A percentile compares a stretch with the other conserved stretches of the same genome.
Evolutionary conservation across 2,888 invertebrate species (phyloP).

Genomic region (Tiliacea citrago): DNA sequence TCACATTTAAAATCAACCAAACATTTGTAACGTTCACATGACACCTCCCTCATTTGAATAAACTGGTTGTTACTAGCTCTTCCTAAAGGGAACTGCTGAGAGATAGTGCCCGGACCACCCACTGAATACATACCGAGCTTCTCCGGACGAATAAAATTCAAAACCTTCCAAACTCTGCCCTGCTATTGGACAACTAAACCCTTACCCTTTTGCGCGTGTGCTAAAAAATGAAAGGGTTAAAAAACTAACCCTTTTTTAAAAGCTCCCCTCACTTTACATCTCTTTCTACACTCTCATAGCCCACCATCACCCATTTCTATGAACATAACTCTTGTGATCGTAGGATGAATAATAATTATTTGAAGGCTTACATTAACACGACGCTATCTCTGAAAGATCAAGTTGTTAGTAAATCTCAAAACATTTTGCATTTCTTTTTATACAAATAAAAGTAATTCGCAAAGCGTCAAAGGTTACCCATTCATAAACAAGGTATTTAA

Average conservation of each 20-base stretch:
- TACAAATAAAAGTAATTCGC: not conserved
- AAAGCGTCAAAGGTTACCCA: slow-evolving; percentile 8
- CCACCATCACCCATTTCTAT: slow-evolving; percentile 17
- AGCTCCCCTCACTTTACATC: slow-evolving; percentile 73
- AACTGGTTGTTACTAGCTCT: slow-evolving; percentile 76
- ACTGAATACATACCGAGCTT: slow-evolving; percentile 70
- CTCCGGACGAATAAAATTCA: slow-evolving; percentile 84
- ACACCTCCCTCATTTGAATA: slow-evolving; percentile 65
- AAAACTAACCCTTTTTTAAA: slow-evolving; percentile 85
- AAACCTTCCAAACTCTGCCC: slow-evolving; percentile 78
- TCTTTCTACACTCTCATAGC: slow-evolving; percentile 59
- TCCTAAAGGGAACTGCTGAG: slow-evolving; percentile 77
- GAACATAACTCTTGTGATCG: not conserved
- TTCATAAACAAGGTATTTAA: not conserved
- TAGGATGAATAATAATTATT: not conserved
- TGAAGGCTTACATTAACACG: not conserved
- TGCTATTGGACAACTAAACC: slow-evolving; percentile 85
- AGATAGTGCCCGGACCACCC: slow-evolving; percentile 70
- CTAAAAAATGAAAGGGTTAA: slow-evolving; percentile 89
- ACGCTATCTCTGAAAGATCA: not conserved
- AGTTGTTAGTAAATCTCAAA: not conserved
- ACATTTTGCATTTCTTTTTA: not conserved
- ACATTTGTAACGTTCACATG: slow-evolving; percentile 8
- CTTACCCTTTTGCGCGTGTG: slow-evolving; percentile 89
- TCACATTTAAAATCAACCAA: slow-evolving; percentile 3